A percentile compares a stretch with the other conserved stretches of the same genome.
phyloP scores from a whole-genome alignment of 2,797 vertebrate genomes.

The Myotis planiceps region DNA sequence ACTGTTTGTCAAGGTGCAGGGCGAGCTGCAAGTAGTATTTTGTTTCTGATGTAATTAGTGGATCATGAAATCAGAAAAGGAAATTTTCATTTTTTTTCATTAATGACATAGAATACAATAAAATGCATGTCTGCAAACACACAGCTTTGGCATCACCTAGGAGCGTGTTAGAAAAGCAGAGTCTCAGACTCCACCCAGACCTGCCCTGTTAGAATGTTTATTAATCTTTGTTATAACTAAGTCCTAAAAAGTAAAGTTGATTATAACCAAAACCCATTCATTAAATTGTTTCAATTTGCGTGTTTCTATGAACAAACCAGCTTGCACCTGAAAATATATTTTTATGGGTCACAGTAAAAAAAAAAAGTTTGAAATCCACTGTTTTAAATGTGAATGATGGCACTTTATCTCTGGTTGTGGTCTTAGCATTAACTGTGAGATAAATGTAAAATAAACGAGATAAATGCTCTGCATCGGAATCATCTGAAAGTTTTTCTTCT shows the following conservation, averaged over 20 bases:
- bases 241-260: background rate
- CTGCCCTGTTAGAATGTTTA: too few relatives aligned
- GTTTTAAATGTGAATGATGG: background rate
- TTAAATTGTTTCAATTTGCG: background rate
- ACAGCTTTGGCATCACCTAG: background rate
- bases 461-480: background rate
- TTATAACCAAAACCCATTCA: background rate
- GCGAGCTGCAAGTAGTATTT: background rate
- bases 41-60: background rate
- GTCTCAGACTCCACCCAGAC: background rate
- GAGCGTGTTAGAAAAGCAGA: background rate
- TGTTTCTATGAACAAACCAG: background rate
- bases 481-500: background rate
- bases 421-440: background rate
- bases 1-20: background rate
- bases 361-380: background rate
- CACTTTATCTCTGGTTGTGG: background rate
- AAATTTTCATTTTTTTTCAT: background rate
- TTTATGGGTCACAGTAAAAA: background rate
- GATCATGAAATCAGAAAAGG: slow-evolving; percentile 24
- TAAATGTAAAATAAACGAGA: too few relatives aligned
- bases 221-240: too few relatives aligned
- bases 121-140: background rate
- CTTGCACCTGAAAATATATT: background rate
- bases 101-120: background rate